Evolutionary conservation across 2,797 vertebrate species (phyloP).

Genomic region (Gallinago nigripennis): DNA sequence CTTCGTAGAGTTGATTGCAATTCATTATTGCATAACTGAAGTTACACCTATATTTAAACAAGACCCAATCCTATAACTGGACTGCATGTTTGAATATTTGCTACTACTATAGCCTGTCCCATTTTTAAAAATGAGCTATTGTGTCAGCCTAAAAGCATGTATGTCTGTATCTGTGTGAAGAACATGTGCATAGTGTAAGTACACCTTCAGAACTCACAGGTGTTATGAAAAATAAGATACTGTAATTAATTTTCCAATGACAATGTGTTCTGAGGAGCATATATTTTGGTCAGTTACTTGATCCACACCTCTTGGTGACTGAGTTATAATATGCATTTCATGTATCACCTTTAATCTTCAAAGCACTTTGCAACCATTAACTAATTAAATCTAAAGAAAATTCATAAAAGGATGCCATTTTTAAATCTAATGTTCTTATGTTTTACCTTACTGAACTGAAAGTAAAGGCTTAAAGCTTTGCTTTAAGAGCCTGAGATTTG

Average conservation of each 20-base stretch:
- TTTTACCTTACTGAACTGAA: background rate
- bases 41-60: background rate
- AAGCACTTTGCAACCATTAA: background rate
- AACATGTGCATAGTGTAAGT: background rate
- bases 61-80: background rate
- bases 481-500: background rate
- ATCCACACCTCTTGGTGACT: background rate
- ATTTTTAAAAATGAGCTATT: background rate
- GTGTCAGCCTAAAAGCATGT: background rate
- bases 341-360: background rate
- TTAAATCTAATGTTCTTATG: background rate
- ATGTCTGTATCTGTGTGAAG: background rate
- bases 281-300: background rate
- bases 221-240: background rate
- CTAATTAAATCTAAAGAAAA: background rate
- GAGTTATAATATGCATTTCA: background rate
- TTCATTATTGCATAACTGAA: background rate
- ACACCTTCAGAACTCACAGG: background rate
- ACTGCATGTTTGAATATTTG: background rate
- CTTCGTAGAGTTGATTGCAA: background rate
- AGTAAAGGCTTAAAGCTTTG: slow-evolving; percentile 7
- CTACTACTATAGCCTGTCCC: background rate
- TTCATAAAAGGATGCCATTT: background rate
- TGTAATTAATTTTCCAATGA: background rate
- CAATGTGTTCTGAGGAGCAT: background rate